Evolutionary conservation across 1,140 invertebrate genomes (phyloP).

Genomic region (Zophobas morio): DNA sequence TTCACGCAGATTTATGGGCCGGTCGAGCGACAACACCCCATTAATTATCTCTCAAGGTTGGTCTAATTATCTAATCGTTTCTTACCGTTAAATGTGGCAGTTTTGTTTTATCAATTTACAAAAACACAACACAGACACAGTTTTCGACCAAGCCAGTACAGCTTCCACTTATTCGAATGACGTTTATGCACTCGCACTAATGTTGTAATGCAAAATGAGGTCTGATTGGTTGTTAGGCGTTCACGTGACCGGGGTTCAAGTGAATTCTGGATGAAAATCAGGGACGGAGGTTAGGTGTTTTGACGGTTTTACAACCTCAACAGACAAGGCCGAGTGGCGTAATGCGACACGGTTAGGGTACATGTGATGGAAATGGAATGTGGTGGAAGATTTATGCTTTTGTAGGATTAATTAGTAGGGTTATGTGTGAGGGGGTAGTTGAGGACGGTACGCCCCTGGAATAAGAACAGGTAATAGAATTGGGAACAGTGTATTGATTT

Average conservation of each 20-base stretch:
- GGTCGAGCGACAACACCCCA: constrained; percentile 26
- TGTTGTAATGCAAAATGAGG: constrained; percentile 51
- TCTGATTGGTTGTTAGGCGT: constrained; percentile 42
- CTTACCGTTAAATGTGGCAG: constrained; percentile 28
- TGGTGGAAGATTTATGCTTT: too few species aligned
- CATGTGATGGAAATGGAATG: neutral
- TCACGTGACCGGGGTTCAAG: constrained; percentile 45
- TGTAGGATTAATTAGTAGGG: neutral
- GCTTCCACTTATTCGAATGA: constrained; percentile 34
- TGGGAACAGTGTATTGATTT: constrained; percentile 24
- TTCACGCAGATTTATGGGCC: constrained; percentile 10
- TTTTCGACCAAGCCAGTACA: neutral
- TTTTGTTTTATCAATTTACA: constrained; percentile 17
- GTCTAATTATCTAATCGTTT: neutral
- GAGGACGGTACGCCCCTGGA: constrained; percentile 16
- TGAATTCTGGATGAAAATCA: constrained; percentile 6
- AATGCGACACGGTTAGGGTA: neutral
- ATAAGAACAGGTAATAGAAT: constrained; percentile 4
- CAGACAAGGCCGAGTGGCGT: neutral
- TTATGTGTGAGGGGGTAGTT: neutral
- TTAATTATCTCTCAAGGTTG: neutral
- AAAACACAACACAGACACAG: constrained; percentile 44
- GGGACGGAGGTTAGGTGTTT: constrained; percentile 4
- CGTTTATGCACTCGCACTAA: constrained; percentile 44
- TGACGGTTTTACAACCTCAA: neutral